Conservation (phyloP, 2,797 vertebrate species). For the Ara ararauna region DNA sequence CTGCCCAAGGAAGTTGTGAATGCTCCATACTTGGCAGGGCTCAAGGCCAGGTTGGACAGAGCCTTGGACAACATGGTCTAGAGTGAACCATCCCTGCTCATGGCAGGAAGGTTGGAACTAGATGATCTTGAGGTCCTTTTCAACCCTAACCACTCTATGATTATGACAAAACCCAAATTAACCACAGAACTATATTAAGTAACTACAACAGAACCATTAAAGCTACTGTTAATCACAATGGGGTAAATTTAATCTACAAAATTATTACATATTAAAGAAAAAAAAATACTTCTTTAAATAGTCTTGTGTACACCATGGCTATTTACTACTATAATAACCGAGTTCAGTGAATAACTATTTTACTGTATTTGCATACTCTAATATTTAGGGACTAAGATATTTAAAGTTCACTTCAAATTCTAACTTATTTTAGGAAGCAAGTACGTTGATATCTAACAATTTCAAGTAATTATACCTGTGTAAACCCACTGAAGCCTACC, state of each 20-base stretch:
- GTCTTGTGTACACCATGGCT: background rate
- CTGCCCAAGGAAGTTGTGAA: background rate
- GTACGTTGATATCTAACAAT: background rate
- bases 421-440: background rate
- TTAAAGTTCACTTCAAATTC: background rate
- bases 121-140: background rate
- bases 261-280: background rate
- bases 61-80: background rate
- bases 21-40: background rate
- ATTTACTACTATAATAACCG: background rate
- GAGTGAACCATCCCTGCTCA: background rate
- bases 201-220: background rate
- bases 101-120: background rate
- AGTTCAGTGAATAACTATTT: background rate
- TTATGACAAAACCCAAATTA: background rate
- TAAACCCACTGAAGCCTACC: background rate
- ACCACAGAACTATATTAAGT: background rate
- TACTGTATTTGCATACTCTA: background rate
- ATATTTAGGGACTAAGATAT: background rate
- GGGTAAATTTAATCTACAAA: background rate
- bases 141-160: background rate
- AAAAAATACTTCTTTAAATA: background rate
- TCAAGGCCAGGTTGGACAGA: background rate
- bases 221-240: background rate
- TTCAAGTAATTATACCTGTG: background rate